A percentile compares a stretch with the other conserved stretches of the same genome.
phyloP scores from a whole-genome alignment of 2,888 invertebrate species.

The Aelia acuminata region DNA sequence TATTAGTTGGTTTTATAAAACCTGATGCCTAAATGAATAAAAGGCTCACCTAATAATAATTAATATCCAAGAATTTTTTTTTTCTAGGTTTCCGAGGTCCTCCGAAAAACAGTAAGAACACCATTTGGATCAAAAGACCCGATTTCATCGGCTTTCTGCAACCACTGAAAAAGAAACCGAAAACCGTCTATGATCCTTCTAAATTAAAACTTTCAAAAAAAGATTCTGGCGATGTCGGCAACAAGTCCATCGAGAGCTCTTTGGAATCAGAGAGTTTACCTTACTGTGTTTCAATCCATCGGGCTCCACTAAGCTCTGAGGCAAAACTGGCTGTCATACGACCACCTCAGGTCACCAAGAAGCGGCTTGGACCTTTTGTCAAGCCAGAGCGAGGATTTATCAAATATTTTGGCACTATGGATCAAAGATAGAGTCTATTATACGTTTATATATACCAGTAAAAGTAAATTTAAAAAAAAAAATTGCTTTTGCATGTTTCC shows the following conservation, averaged over 20 bases:
- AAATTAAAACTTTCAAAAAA: neutral
- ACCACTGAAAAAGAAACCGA: conserved; percentile 11
- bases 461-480: no score
- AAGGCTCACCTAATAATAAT: no score
- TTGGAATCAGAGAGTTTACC: neutral
- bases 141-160: neutral
- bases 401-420: neutral
- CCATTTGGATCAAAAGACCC: neutral
- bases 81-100: conserved; percentile 19
- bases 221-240: neutral
- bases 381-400: neutral
- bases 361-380: neutral
- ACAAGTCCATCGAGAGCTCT: neutral
- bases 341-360: neutral
- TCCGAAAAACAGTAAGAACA: neutral
- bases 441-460: no score
- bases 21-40: no score
- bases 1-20: no score
- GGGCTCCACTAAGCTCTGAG: no score
- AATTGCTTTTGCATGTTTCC: no score
- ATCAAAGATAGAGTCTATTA: no score
- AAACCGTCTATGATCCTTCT: neutral
- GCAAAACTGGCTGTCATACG: no score
- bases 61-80: no score
- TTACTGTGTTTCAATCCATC: neutral